Evolutionary conservation across 2,797 vertebrate species (phyloP).

Genomic region (Merluccius polli): DNA sequence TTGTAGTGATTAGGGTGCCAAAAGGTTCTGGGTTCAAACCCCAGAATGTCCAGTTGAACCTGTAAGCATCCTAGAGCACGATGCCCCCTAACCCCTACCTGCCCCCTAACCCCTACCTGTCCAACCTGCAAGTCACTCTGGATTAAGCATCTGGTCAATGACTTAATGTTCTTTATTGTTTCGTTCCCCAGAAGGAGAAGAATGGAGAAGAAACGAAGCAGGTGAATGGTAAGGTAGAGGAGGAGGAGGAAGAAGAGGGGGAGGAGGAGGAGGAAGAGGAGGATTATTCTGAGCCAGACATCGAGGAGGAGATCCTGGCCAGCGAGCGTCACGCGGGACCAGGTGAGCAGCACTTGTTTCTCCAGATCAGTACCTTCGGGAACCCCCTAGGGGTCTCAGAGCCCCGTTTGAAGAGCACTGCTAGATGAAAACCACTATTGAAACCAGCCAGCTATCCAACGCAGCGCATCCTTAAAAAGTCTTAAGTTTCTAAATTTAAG

Average conservation of each 20-base stretch:
- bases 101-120: not conserved
- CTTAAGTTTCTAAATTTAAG: no score
- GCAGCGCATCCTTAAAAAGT: no score
- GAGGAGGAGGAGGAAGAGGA: slow-evolving; percentile 78
- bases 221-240: slow-evolving; percentile 25
- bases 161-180: not conserved
- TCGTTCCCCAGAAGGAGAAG: slow-evolving; percentile 32
- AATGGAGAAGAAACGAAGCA: not conserved
- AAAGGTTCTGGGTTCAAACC: no score
- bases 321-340: slow-evolving; percentile 58
- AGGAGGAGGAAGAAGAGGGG: slow-evolving; percentile 49
- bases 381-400: no score
- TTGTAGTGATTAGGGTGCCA: no score
- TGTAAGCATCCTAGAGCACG: no score
- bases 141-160: no score
- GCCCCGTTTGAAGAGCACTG: no score
- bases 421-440: no score
- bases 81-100: not conserved
- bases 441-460: no score
- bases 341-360: slow-evolving; percentile 52
- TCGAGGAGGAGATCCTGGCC: slow-evolving; percentile 77
- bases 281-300: slow-evolving; percentile 76
- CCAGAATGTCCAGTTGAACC: no score
- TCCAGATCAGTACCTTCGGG: not conserved
- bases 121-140: no score